Conservation (phyloP, 1,140 invertebrate species). For the Lordiphosa stackelbergi region DNA sequence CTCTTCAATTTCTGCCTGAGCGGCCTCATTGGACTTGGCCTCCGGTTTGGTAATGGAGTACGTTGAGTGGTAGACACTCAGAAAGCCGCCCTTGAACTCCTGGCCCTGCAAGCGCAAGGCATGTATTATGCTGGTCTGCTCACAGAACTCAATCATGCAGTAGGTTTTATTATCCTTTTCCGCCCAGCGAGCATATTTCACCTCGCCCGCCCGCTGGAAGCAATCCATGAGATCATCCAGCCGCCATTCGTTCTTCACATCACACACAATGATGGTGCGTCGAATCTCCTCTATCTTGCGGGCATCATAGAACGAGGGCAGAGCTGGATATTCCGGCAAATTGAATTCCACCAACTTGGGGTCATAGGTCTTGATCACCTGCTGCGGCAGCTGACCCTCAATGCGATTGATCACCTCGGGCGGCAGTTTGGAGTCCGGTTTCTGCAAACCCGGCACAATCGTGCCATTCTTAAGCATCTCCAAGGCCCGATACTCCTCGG, state of each 20-base stretch:
- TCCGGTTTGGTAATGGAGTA: slow-evolving; percentile 95
- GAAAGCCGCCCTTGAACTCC: slow-evolving; percentile 81
- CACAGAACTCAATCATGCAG: slow-evolving; percentile 95
- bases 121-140: slow-evolving; percentile 91
- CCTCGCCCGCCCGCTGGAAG: slow-evolving; percentile 91
- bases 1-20: slow-evolving; percentile 96
- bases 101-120: slow-evolving; percentile 92
- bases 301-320: slow-evolving; percentile 93
- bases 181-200: slow-evolving; percentile 96
- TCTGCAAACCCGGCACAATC: slow-evolving; percentile 87
- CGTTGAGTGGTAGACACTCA: slow-evolving; percentile 91
- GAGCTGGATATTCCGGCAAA: slow-evolving; percentile 92
- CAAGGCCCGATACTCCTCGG: slow-evolving; percentile 94
- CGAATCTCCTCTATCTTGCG: slow-evolving; percentile 97
- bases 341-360: slow-evolving; percentile 90
- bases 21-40: slow-evolving; percentile 95
- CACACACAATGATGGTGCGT: slow-evolving; percentile 89
- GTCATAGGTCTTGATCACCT: slow-evolving; percentile 93
- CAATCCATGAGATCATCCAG: slow-evolving; percentile 90
- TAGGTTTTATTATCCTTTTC: slow-evolving; percentile 87
- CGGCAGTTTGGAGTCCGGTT: slow-evolving; percentile 90
- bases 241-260: slow-evolving; percentile 84
- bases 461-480: slow-evolving; percentile 93
- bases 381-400: slow-evolving; percentile 89
- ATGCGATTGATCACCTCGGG: slow-evolving; percentile 93